Evolutionary conservation across 2,888 invertebrate species (phyloP), one percentile per base, ranked within the genome.

Genomic region (Eumerus sabulonum): DNA sequence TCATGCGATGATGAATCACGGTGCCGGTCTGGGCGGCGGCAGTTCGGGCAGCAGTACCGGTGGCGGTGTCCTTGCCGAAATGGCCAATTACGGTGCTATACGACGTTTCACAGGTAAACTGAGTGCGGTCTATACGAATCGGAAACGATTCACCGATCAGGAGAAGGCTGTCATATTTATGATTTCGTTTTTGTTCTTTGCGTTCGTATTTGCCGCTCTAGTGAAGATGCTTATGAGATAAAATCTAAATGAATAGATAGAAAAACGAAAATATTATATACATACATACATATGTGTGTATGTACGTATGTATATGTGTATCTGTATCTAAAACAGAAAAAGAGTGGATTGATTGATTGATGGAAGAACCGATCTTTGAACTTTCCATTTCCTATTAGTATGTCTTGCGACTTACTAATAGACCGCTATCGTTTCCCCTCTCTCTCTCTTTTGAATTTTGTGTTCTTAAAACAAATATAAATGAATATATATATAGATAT

Each of bases 31-130:
- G 51, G 82, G 76, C 36, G 76, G 27, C 7, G 27, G 27, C 27
- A 27, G 27, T 27, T n/a, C n/a, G n/a, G 27, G 27, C 7, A 27
- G 7, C 27, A 63, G 44, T 68, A 66, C 14, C 38, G 60, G 82
- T 17, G 77, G 76, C 51, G 82, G 76, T 40, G 76, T 83, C 44
- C 82, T 83, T 63, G 82, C 83, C 67, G 70, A 73, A 60, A 64
- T 73, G 68, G 82, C 66, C 81, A 84, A 84, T 77, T 27, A 88
- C 85, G 84, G 90, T 87, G 82, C 90, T 86, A 64, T 90, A 84
- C 57, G 90, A 85, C 83, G 91, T 87, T 84, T 89, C 85, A 85
- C 92, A 27, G 82, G 84, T 82, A 85, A 85, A 82, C 81, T 88
- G 14, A 85, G 85, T 44, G 82, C 87, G 57, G 82, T 88, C 44